phyloP scores from a whole-genome alignment of 2,113 vertebrate genomes.

The Melanerpes formicivorus region DNA sequence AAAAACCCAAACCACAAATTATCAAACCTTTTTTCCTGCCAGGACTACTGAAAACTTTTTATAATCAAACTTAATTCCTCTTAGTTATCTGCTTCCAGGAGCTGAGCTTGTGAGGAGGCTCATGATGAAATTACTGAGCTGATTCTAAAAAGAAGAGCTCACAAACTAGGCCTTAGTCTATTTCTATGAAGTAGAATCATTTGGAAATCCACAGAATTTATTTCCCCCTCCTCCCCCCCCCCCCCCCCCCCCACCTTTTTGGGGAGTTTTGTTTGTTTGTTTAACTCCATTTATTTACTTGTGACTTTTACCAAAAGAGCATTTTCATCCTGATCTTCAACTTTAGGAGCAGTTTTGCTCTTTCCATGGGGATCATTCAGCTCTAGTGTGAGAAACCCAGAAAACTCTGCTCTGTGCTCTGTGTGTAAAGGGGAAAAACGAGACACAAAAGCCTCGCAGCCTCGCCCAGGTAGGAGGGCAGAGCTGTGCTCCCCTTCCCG shows the following conservation, averaged over 20 bases:
- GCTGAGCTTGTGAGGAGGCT: neutral
- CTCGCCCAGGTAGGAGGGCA: neutral
- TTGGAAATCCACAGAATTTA: neutral
- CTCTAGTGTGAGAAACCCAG: neutral
- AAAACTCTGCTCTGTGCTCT: neutral
- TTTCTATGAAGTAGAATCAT: neutral
- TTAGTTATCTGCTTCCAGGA: neutral
- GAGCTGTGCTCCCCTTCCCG: neutral
- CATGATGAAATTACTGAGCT: neutral
- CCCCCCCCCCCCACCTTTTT: neutral
- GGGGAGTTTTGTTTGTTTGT: neutral
- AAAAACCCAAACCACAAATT: neutral
- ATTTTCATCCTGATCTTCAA: neutral
- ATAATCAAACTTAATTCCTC: neutral
- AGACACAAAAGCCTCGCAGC: neutral
- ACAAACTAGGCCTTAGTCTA: neutral
- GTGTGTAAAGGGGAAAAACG: neutral
- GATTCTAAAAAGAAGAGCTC: neutral
- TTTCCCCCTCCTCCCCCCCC: neutral
- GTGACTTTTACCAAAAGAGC: neutral
- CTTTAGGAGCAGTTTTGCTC: neutral
- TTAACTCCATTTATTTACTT: neutral
- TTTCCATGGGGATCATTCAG: neutral
- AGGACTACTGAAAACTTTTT: neutral
- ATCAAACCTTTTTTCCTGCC: neutral